Base-by-base conservation (phyloP, 1,140 invertebrate genomes). In the Drosophila carrolli region DNA sequence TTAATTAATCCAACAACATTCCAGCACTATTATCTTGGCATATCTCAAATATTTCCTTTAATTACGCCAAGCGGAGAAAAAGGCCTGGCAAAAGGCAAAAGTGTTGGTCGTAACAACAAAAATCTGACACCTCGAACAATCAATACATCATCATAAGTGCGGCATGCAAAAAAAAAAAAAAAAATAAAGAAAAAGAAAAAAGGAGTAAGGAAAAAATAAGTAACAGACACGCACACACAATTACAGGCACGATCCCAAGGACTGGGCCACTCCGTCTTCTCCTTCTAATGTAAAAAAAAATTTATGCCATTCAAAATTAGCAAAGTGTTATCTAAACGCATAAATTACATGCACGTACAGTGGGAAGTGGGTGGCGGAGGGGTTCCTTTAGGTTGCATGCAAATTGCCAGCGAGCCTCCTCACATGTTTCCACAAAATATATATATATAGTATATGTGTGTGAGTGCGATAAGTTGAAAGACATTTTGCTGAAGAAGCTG, bases 321-420 rank as follows among this genome's bases (percentile, higher is more conserved):
- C 84, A 89, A 89, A 89, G 84, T 89, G 85, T 89, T 89, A 89
- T 89, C 84, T 89, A 89, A 89, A 89, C 84, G 84, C 84, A 89
- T 89, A 89, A 89, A 89, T 89, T 89, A 89, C 84, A 89, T 89
- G 84, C 84, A 89, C 84, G 84, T 89, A 84, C 75, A 84, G 71
- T 76, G 77, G 59, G 74, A 61, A 60, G 61, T 56, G 75, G 59
- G 56, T 54, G 58, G 47, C 43, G 19, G 56, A 55, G 68, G 58
- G 47, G 51, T 46, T 51, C 48, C 27, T 19, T 9, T 16, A 32
- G 73, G 56, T 65, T 68, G 83, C 80, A 88, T 89, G 84, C 84
- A 88, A 89, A 88, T 89, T 89, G 71, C 75, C 55, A 59, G 65
- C 38, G 68, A 65, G 61, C 46, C 82, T 66, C 57, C 78, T 44